Evolutionary conservation across 1,140 invertebrate species (phyloP).

Genomic region (Pogonomyrmex barbatus): DNA sequence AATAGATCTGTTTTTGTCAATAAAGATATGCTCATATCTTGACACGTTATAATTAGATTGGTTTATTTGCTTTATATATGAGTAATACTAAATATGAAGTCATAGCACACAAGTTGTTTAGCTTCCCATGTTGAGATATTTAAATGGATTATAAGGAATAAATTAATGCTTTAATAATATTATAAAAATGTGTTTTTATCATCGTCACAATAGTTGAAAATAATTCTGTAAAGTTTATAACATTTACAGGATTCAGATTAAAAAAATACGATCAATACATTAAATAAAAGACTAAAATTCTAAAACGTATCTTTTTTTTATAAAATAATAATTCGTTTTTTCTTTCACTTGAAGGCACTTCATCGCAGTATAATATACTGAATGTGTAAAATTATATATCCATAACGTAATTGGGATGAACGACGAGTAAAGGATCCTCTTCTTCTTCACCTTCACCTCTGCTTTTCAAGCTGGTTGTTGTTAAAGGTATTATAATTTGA

Average conservation of each 20-base stretch:
- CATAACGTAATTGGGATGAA: conserved; percentile 98
- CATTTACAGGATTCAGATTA: conserved; percentile 1
- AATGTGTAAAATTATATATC: conserved; percentile 85
- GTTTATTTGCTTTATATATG: background rate
- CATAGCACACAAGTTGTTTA: background rate
- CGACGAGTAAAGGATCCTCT: conserved; percentile 95
- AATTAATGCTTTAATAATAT: background rate
- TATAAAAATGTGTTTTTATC: conserved; percentile 24
- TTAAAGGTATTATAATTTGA: conserved; percentile 96
- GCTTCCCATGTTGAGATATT: background rate
- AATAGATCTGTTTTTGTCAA: background rate
- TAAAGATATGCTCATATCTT: background rate
- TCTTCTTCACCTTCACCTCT: conserved; percentile 87
- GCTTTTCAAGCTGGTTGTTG: conserved; percentile 87
- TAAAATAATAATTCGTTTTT: background rate
- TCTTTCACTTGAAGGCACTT: background rate
- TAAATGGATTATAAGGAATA: background rate
- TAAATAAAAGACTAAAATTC: background rate
- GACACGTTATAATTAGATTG: background rate
- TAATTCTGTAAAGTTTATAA: conserved; percentile 19
- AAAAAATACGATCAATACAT: conserved; percentile 2
- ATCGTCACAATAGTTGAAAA: conserved; percentile 17
- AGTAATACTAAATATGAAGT: conserved; percentile 8
- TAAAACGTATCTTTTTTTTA: background rate
- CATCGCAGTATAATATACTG: conserved; percentile 35